These are phyloP conservation scores for Myripristis murdjan DNA, from an alignment of 2,797 vertebrate species.

Conservation along the genomic window DNA sequence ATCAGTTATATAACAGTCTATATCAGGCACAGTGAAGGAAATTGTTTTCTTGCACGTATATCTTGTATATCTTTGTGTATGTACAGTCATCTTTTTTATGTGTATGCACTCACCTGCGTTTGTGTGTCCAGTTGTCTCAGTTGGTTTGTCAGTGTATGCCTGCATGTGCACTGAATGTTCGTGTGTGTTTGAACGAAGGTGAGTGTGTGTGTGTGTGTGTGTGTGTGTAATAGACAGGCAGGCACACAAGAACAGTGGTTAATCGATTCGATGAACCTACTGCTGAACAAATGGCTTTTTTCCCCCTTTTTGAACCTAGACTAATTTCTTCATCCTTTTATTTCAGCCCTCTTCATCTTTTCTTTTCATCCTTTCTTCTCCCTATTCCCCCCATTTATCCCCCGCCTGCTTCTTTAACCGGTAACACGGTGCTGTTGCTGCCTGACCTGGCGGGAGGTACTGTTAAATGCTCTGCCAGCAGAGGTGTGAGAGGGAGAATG, in stretches of 20 bases:
- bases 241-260: slow-evolving; percentile 19
- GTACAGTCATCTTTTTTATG: too few relatives aligned
- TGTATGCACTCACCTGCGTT: too few relatives aligned
- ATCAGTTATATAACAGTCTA: background rate
- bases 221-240: background rate
- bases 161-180: background rate
- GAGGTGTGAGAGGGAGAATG: slow-evolving; percentile 40
- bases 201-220: slow-evolving; percentile 8
- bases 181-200: slow-evolving; percentile 4
- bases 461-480: slow-evolving; percentile 41
- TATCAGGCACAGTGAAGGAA: background rate
- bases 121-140: background rate
- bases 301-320: slow-evolving; percentile 23
- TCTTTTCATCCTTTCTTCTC: background rate
- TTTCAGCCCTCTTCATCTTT: slow-evolving; percentile 23
- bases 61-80: too few relatives aligned
- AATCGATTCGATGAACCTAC: slow-evolving; percentile 44
- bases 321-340: slow-evolving; percentile 43
- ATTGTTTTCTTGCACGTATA: background rate
- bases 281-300: slow-evolving; percentile 43
- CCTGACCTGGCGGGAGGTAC: slow-evolving; percentile 18
- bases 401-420: slow-evolving; percentile 3
- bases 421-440: background rate
- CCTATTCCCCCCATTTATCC: background rate
- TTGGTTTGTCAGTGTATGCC: background rate